A percentile compares a stretch with the other conserved stretches of the same genome.
Conservation (phyloP, 2,797 vertebrate genomes). For the Eulemur rubriventer region DNA sequence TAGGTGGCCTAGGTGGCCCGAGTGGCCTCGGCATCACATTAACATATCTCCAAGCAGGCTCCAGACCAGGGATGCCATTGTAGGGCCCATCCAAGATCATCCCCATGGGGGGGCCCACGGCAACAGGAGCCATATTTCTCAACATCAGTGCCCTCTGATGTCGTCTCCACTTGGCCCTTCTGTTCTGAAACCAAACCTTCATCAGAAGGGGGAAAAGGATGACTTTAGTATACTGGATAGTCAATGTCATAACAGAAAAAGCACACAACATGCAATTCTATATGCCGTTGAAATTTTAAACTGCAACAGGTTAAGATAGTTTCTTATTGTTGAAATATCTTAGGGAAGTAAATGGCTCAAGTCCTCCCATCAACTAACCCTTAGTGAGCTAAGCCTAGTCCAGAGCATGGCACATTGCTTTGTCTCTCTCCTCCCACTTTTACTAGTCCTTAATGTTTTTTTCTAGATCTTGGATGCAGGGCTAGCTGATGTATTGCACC, state of each 20-base stretch:
- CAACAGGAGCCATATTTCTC: slow-evolving; percentile 70
- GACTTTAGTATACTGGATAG: slow-evolving; percentile 43
- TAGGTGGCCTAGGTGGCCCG: neutral
- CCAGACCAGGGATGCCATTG: slow-evolving; percentile 74
- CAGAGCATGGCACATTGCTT: neutral
- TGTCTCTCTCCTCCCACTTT: neutral
- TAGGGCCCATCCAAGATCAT: slow-evolving; percentile 79
- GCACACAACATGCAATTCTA: neutral
- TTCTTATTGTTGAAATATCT: slow-evolving; percentile 3
- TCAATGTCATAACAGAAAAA: slow-evolving; percentile 9
- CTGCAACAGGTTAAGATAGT: neutral
- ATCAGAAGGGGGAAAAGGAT: slow-evolving; percentile 47
- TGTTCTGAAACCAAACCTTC: slow-evolving; percentile 91
- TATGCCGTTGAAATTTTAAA: slow-evolving; percentile 1
- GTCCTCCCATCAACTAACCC: neutral
- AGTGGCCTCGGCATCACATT: neutral
- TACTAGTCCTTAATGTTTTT: neutral
- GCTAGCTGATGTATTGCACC: neutral
- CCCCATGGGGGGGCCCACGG: slow-evolving; percentile 66
- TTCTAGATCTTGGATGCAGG: neutral
- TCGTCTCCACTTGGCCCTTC: slow-evolving; percentile 89
- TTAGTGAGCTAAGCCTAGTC: neutral
- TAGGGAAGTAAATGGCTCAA: neutral
- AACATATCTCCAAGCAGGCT: slow-evolving; percentile 80
- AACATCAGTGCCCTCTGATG: slow-evolving; percentile 82